Evolutionary conservation across 2,888 invertebrate genomes (phyloP), one percentile per base, ranked within the genome.

Genomic region (Tenthredo distinguenda): DNA sequence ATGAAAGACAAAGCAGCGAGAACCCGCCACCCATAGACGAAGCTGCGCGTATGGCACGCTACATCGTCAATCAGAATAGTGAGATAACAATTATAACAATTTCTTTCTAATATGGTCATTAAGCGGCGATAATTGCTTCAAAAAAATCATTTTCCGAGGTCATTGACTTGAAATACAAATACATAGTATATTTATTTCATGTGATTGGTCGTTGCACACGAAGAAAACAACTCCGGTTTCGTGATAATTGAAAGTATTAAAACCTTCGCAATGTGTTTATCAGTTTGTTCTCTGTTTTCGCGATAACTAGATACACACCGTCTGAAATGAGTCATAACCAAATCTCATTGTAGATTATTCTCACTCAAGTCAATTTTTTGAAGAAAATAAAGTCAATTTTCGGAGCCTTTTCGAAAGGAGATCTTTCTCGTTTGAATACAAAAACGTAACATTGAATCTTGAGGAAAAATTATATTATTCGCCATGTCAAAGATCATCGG

Each of bases 51-150:
- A 96, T 96, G 96, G 97, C 96, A 10, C 94, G 97, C 94, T 97
- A 96, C 90, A 95, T 97, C 74, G 95, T 97, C 84, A 96, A 96
- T 91, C 95, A 96, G 90, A 95, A 96, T 90, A 95, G 97, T 97
- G 94, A 93, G 90, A 86, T 84, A 84, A 34, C 74, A 50, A 62
- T 50, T n/a, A 40, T 34, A 26, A 7, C 12, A 18, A 34, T 34
- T 72, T 18, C 15, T 50, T 31, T 18, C 4, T 31, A 43, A 71
- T 68, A 55, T n/a, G 7, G 55, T n/a, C 18, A n/a, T n/a, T 50
- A n/a, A 5, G n/a, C n/a, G 6, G 50, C 18, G 50, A 50, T 50
- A 1, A n/a, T n/a, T 50, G 6, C 0, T 18, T 50, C 18, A n/a
- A 55, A 1, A 1, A 26, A 40, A 31, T 68, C 6, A 74, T 18